Evolutionary conservation across 2,888 invertebrate genomes (phyloP).

Genomic region (Epinotia ramella): DNA sequence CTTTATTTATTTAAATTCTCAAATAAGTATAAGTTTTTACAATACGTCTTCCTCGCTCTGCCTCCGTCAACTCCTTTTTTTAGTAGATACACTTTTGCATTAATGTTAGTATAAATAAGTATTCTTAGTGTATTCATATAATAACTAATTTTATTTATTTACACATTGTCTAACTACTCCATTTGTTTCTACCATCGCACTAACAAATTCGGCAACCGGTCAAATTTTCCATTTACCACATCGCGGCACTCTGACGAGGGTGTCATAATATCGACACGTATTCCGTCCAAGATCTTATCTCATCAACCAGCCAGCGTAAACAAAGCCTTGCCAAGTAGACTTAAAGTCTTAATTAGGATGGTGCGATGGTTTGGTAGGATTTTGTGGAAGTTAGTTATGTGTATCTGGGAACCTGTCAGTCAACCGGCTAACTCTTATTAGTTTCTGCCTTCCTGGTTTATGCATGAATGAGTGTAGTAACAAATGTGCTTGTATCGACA

Average conservation of each 20-base stretch:
- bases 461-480: constrained; percentile 70
- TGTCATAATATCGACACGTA: constrained; percentile 69
- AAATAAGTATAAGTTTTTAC: too few species aligned
- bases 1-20: too few species aligned
- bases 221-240: constrained; percentile 49
- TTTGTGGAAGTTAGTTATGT: background rate
- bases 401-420: constrained; percentile 63
- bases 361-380: background rate
- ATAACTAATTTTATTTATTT: background rate
- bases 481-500: constrained; percentile 57
- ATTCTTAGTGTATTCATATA: too few species aligned
- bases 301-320: constrained; percentile 37
- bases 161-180: background rate
- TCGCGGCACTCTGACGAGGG: constrained; percentile 69
- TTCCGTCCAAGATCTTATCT: constrained; percentile 7
- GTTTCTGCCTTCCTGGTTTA: constrained; percentile 75
- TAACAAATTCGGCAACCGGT: constrained; percentile 35
- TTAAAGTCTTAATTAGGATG: background rate
- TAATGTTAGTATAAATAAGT: too few species aligned
- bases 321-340: background rate
- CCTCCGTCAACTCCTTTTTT: too few species aligned
- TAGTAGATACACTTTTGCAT: too few species aligned
- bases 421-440: constrained; percentile 72
- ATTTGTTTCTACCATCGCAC: constrained; percentile 9
- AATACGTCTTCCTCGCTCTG: too few species aligned